phyloP scores from a whole-genome alignment of 2,888 invertebrate species.

The Torymus tubicola region DNA sequence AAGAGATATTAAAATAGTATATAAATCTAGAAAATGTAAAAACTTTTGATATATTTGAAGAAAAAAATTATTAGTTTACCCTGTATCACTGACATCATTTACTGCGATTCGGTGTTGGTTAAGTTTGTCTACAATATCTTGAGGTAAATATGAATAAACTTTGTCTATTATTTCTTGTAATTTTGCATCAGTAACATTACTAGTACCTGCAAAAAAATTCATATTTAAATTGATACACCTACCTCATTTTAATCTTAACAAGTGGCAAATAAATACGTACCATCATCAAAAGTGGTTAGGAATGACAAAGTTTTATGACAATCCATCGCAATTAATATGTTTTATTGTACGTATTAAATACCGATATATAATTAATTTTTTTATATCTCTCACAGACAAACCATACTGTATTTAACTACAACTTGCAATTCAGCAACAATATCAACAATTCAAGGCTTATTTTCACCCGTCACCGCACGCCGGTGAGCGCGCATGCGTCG shows the following conservation, averaged over 20 bases:
- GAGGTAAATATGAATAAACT: constrained; percentile 74
- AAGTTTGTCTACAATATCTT: constrained; percentile 73
- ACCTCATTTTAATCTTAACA: constrained; percentile 8
- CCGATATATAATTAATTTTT: no score
- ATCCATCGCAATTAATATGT: constrained; percentile 55
- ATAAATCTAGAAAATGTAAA: background rate
- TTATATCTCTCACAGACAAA: no score
- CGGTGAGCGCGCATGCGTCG: no score
- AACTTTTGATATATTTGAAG: background rate
- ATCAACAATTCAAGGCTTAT: no score
- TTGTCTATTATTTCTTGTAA: constrained; percentile 65
- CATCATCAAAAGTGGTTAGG: constrained; percentile 58
- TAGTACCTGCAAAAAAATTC: constrained; percentile 61
- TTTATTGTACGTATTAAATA: no score
- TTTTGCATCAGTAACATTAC: constrained; percentile 62
- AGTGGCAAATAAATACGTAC: constrained; percentile 55
- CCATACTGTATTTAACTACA: no score
- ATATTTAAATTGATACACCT: background rate
- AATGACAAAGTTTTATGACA: constrained; percentile 61
- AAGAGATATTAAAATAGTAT: constrained; percentile 13
- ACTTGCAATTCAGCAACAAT: no score
- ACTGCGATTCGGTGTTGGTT: constrained; percentile 73
- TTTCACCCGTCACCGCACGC: no score
- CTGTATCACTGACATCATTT: constrained; percentile 31
- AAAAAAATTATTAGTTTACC: constrained; percentile 38